Evolutionary conservation across 2,113 vertebrate species (phyloP).

Genomic region (Dasypus novemcinctus): DNA sequence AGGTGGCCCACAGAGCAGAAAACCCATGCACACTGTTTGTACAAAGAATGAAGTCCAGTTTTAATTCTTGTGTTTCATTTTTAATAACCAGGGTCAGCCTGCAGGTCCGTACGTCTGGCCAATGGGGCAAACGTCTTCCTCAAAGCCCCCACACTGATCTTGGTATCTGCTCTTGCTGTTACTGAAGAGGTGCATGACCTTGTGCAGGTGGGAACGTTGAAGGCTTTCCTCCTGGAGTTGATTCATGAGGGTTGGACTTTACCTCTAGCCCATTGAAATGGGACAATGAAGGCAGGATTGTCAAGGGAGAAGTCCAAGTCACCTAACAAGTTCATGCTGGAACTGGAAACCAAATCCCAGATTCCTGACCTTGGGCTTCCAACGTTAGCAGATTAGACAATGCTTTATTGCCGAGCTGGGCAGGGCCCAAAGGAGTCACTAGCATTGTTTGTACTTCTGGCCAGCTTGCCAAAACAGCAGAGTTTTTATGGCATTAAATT

Average conservation of each 20-base stretch:
- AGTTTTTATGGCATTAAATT: constrained; percentile 11
- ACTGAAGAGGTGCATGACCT: background rate
- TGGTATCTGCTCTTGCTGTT: background rate
- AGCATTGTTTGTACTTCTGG: background rate
- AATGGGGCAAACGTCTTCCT: constrained; percentile 10
- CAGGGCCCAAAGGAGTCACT: background rate
- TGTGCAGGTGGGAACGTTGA: background rate
- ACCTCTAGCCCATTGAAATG: background rate
- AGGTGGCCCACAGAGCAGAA: background rate
- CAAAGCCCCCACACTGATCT: background rate
- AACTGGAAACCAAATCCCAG: background rate
- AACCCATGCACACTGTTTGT: background rate
- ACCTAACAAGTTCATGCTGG: background rate
- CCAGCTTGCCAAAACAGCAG: background rate
- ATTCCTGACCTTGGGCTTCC: background rate
- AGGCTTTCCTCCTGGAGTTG: background rate
- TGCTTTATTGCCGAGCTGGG: background rate
- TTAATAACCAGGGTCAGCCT: background rate
- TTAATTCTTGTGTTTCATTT: background rate
- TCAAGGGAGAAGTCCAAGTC: background rate
- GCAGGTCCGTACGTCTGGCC: constrained; percentile 9
- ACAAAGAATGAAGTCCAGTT: background rate
- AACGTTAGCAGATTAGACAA: background rate
- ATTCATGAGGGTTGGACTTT: background rate
- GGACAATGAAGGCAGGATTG: background rate